Evolutionary conservation across 2,888 invertebrate species (phyloP), one percentile per base, ranked within the genome.

Genomic region (Trichacis sp.): DNA sequence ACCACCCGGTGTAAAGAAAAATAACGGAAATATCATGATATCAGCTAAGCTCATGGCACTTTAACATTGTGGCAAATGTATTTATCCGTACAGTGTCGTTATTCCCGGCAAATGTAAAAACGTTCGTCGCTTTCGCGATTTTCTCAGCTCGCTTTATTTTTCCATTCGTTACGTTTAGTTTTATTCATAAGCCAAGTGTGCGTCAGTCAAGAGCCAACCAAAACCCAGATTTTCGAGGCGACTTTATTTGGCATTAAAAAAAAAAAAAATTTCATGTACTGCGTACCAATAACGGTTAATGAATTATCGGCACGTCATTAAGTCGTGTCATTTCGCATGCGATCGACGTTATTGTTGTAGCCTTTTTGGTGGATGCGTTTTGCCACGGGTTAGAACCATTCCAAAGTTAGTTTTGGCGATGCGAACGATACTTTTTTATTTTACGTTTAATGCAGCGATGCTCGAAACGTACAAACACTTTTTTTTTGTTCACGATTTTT

Each of bases 31-130:
- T n/a, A n/a, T n/a, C n/a, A n/a, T n/a, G n/a, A n/a, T n/a, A n/a
- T n/a, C n/a, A 83, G 80, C 80, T 77, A 82, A 79, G 82, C 82
- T 77, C 74, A 77, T 82, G 81, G 81, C 79, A 78, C 77, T 76
- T 71, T 15, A 42, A 40, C 18, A 19, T 38, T 18, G 36, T 36
- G 9, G 11, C 19, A 12, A 50, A 46, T 12, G 2, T 33, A 33
- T 19, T 43, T 18, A 8, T 19, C n/a, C n/a, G n/a, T 19, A 43
- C 19, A 11, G 19, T 19, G 19, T 43, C 43, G 19, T 17, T 43
- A 14, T 8, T 14, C 3, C 15, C 15, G 15, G n/a, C 8, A 8
- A 24, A 24, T 24, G 4, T 24, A 24, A n/a, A n/a, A n/a, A n/a
- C n/a, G n/a, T n/a, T n/a, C n/a, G n/a, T n/a, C n/a, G n/a, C n/a